Percentiles rank a stretch among this genome's conserved stretches.
Conservation (phyloP, 1,140 invertebrate species). For the Leptopilina boulardi region DNA sequence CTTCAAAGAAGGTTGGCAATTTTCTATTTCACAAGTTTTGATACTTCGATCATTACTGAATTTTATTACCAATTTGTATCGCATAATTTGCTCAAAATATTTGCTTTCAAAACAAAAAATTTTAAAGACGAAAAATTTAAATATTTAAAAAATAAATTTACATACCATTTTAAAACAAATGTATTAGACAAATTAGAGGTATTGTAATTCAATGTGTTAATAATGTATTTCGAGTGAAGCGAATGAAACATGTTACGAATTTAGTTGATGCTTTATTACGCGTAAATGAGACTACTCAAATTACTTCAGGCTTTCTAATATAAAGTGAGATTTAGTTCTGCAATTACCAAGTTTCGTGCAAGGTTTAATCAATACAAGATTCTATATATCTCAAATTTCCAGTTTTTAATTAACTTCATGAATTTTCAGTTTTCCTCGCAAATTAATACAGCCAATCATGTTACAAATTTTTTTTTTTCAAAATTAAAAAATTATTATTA, state of each 20-base stretch:
- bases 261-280: conserved; percentile 25
- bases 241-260: background rate
- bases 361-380: conserved; percentile 2
- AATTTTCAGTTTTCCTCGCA: background rate
- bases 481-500: no score
- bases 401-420: conserved; percentile 15
- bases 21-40: no score
- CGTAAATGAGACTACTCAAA: conserved; percentile 26
- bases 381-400: conserved; percentile 3
- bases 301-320: conserved; percentile 11
- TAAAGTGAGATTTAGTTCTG: conserved; percentile 26
- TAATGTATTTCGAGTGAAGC: background rate
- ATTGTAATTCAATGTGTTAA: background rate
- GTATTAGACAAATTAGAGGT: background rate
- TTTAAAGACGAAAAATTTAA: no score
- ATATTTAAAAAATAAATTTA: no score
- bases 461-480: background rate
- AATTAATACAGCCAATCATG: background rate
- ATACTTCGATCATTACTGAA: no score
- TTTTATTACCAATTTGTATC: no score
- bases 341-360: conserved; percentile 31
- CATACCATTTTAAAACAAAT: background rate
- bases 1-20: conserved; percentile 9
- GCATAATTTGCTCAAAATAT: no score
- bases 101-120: no score